Evolutionary conservation across 2,113 vertebrate genomes (phyloP), one percentile per base, ranked within the genome.

Genomic region (Eulemur rufifrons): DNA sequence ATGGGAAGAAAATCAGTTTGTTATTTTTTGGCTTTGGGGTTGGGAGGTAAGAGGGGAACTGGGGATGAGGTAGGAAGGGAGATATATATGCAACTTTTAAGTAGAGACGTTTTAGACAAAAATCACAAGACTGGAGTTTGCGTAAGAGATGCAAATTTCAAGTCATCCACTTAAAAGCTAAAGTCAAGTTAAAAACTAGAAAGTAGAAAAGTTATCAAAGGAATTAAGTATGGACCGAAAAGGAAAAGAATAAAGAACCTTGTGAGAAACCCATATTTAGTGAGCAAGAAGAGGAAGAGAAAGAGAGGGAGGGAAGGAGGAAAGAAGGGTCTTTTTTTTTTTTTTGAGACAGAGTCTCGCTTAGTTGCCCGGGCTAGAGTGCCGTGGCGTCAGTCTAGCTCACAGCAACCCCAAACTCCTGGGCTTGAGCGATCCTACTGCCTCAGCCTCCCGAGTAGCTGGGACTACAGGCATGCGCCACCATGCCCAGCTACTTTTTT

Each of bases 141-240:
- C 12, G 14, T 77, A 66, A 73, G 37, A 88, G 50, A 91, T 56
- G 54, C 91, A 91, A 68, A 95, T 69, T 80, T 74, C 68, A 77
- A 59, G 5, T 39, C 32, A 83, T 50, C 54, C 86, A 66, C 47
- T 92, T 80, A 77, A 42, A 86, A 89, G 73, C 39, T 68, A 39
- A 68, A 37, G 18, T 61, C 47, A 78, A 83, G 18, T 17, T 78
- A 64, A 94, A 87, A 18, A 56, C 27, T 92, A 92, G 82, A 94
- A 95, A 93, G 45, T 42, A 61, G 25, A 86, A 76, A 90, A 77
- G 47, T 93, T 94, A 76, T 92, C 13, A 0, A 94, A 90, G 29
- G 63, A 23, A 92, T 90, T 95, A 88, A 59, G 25, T 39, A 69
- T 47, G 14, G 54, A 76, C 12, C 89, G 39, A 86, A 97, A 89